Conservation (phyloP, 2,797 vertebrate species). For the Cephalopachus bancanus region DNA sequence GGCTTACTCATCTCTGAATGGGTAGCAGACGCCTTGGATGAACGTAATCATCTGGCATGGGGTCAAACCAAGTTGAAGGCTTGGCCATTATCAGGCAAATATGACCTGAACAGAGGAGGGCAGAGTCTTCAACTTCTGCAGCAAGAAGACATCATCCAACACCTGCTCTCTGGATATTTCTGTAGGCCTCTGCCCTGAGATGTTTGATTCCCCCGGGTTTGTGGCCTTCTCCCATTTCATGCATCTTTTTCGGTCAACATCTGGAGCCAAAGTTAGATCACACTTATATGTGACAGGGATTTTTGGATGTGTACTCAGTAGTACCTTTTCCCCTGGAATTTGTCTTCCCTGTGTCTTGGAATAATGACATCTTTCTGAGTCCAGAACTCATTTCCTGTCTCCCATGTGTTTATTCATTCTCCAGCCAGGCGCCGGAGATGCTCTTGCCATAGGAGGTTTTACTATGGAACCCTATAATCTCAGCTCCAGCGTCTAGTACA, state of each 20-base stretch:
- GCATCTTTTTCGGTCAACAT: background rate
- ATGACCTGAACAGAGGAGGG: background rate
- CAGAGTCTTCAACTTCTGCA: background rate
- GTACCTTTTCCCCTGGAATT: fast-evolving
- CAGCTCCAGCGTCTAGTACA: background rate
- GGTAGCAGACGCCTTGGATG: background rate
- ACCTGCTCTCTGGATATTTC: background rate
- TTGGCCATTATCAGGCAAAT: background rate
- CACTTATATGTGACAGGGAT: fast-evolving
- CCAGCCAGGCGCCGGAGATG: background rate
- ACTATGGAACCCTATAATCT: background rate
- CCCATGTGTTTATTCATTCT: background rate
- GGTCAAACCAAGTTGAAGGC: background rate
- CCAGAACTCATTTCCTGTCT: background rate
- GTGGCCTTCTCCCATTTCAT: background rate
- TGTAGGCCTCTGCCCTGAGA: background rate
- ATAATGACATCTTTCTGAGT: background rate
- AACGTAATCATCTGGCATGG: background rate
- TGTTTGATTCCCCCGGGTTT: background rate
- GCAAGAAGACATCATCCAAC: background rate
- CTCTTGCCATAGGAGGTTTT: background rate
- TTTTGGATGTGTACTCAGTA: background rate
- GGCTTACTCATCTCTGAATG: background rate
- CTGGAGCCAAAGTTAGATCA: background rate
- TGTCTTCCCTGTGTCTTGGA: background rate